phyloP scores from a whole-genome alignment of 2,113 vertebrate species.

The Spea multiplicata region DNA sequence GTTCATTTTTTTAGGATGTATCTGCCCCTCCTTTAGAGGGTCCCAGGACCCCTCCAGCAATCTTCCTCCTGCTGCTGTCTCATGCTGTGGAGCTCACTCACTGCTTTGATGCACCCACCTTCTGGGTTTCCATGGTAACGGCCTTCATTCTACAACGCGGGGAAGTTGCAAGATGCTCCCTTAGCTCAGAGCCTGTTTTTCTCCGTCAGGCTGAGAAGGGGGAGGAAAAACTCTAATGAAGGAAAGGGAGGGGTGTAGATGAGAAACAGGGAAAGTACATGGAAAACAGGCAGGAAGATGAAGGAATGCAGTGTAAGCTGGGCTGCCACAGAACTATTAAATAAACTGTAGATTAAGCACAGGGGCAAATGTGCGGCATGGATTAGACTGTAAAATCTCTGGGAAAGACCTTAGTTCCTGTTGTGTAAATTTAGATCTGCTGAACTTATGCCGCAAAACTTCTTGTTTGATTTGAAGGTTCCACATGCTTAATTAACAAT shows the following conservation, averaged over 20 bases:
- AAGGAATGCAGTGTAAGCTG: not conserved
- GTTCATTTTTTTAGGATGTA: constrained; percentile 19
- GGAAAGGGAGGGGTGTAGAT: not conserved
- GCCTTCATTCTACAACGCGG: constrained; percentile 43
- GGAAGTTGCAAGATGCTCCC: constrained; percentile 47
- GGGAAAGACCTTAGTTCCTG: not conserved
- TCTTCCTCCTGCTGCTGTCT: constrained; percentile 32
- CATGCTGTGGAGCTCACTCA: constrained; percentile 33
- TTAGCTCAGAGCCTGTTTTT: constrained; percentile 33
- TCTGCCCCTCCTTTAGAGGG: constrained; percentile 36
- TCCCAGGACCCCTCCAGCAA: constrained; percentile 48
- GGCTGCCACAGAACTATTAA: not conserved
- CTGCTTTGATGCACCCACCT: constrained; percentile 47
- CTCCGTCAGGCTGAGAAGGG: not conserved
- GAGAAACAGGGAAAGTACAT: constrained; percentile 16
- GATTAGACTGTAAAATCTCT: not conserved
- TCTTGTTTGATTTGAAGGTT: not conserved
- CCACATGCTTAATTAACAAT: not conserved
- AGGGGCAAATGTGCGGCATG: not conserved
- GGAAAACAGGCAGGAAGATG: not conserved
- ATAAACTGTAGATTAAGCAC: not conserved
- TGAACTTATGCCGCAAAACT: not conserved
- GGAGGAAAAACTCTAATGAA: not conserved
- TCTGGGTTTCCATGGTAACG: constrained; percentile 43
- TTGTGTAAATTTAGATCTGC: not conserved